A percentile compares a stretch with the other conserved stretches of the same genome.
Conservation (phyloP, 2,797 vertebrate genomes). For the Spinus pinus region DNA sequence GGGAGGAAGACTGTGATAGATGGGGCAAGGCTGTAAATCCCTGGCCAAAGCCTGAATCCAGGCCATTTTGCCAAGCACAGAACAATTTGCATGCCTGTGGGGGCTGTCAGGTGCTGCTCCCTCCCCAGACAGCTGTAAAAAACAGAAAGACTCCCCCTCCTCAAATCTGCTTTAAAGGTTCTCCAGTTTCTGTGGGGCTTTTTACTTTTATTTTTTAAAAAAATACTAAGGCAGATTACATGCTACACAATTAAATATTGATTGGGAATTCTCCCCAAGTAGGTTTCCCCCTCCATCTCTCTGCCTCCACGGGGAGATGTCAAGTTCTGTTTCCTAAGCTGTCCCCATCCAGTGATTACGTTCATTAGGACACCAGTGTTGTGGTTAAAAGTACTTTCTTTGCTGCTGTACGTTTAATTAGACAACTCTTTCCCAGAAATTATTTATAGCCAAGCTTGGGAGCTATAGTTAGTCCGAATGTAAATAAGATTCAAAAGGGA, state of each 20-base stretch:
- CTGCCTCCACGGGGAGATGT: slow-evolving; percentile 62
- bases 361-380: slow-evolving; percentile 81
- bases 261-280: slow-evolving; percentile 74
- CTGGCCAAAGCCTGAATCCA: neutral
- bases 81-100: neutral
- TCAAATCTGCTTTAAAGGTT: slow-evolving; percentile 21
- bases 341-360: slow-evolving; percentile 78
- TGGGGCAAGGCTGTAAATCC: neutral
- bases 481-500: slow-evolving; percentile 80
- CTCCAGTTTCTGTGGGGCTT: neutral
- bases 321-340: slow-evolving; percentile 76
- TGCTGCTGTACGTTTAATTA: slow-evolving; percentile 80
- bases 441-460: slow-evolving; percentile 77
- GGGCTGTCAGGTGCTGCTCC: neutral
- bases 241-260: slow-evolving; percentile 78
- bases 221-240: slow-evolving; percentile 62
- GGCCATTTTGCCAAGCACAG: neutral
- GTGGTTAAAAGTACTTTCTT: slow-evolving; percentile 77
- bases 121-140: neutral
- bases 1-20: neutral
- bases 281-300: slow-evolving; percentile 65
- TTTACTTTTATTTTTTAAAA: neutral
- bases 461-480: slow-evolving; percentile 80
- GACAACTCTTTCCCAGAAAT: slow-evolving; percentile 80
- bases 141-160: neutral